These are phyloP conservation scores for Bufo bufo DNA, from an alignment of 2,113 vertebrate genomes.

Conservation along the genomic window DNA sequence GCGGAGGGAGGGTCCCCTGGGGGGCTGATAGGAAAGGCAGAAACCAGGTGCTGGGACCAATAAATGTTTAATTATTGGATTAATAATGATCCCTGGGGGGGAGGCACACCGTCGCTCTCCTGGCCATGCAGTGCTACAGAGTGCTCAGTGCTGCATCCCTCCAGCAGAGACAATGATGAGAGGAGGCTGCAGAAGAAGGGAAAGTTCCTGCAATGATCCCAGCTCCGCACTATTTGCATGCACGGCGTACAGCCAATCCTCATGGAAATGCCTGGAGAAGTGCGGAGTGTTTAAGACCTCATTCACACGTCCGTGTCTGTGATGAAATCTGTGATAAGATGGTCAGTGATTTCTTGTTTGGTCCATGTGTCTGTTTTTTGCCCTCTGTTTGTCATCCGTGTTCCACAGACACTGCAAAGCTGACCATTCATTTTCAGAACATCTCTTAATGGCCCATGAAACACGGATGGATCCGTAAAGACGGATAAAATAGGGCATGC, in stretches of 20 bases:
- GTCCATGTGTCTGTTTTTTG: no score
- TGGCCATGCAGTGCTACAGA: neutral
- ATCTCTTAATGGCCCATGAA: no score
- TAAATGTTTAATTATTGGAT: slow-evolving; percentile 91
- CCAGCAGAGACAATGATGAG: slow-evolving; percentile 38
- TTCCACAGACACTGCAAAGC: no score
- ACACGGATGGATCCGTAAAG: no score
- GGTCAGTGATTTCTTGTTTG: no score
- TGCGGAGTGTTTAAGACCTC: neutral
- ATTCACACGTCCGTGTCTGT: no score
- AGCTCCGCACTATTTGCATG: neutral
- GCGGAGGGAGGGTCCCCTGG: slow-evolving; percentile 64
- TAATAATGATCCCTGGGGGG: slow-evolving; percentile 82
- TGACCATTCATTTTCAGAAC: no score
- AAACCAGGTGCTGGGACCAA: slow-evolving; percentile 88
- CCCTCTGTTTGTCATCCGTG: no score
- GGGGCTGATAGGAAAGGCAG: slow-evolving; percentile 63
- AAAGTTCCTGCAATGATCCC: slow-evolving; percentile 3
- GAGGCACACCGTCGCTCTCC: slow-evolving; percentile 47
- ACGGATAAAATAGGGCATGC: no score
- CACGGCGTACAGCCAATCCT: slow-evolving; percentile 8
- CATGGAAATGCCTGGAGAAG: neutral
- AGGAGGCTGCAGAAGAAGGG: neutral
- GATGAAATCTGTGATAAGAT: no score
- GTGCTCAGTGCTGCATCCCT: neutral